Percentiles rank a stretch among this genome's conserved stretches.
Evolutionary conservation across 2,797 vertebrate genomes (phyloP).

Genomic region (Australoheros facetus): DNA sequence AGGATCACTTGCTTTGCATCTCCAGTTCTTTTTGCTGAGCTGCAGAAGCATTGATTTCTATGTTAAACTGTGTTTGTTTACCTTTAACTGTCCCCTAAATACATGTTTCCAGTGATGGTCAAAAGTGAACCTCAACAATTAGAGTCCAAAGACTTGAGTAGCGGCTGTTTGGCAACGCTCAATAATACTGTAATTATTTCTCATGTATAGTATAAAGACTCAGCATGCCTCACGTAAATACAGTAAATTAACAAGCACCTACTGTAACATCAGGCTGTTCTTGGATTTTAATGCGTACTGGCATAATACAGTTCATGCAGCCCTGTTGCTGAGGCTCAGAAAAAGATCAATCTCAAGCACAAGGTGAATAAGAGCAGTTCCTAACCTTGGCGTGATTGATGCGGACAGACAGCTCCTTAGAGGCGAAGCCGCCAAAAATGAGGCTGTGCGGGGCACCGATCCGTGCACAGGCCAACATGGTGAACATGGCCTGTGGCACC

Average conservation of each 20-base stretch:
- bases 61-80: neutral
- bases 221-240: neutral
- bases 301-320: neutral
- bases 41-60: neutral
- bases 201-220: neutral
- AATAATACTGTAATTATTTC: neutral
- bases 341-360: neutral
- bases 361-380: neutral
- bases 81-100: neutral
- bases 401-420: conserved; percentile 91
- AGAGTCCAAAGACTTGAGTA: too few relatives aligned
- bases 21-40: neutral
- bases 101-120: too few relatives aligned
- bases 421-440: conserved; percentile 97
- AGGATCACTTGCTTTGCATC: too few relatives aligned
- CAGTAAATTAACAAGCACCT: neutral
- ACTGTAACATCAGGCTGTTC: neutral
- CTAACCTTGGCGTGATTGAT: conserved; percentile 94
- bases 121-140: too few relatives aligned
- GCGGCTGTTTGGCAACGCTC: neutral
- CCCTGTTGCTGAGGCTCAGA: neutral
- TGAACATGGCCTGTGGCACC: conserved; percentile 94
- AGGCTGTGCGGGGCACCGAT: conserved; percentile 96
- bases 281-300: neutral
- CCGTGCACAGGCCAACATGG: conserved; percentile 95